Conservation (phyloP, 2,888 invertebrate species). For the Polydrusus pterygomalis region DNA sequence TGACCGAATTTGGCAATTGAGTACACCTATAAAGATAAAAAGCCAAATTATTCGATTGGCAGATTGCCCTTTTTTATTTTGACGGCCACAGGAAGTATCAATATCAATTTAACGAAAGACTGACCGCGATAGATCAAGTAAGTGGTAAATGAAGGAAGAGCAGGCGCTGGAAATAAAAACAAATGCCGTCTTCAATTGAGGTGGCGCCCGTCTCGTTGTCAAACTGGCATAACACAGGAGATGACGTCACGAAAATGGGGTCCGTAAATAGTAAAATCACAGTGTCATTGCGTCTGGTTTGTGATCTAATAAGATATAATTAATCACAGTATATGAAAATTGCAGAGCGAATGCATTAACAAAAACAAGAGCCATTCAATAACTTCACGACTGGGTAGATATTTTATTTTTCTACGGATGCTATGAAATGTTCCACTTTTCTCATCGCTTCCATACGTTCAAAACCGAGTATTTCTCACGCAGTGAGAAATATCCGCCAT, state of each 20-base stretch:
- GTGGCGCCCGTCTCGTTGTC: constrained; percentile 71
- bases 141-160: constrained; percentile 70
- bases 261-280: constrained; percentile 46
- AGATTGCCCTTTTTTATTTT: constrained; percentile 15
- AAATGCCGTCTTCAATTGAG: constrained; percentile 69
- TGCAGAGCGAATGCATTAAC: too few relatives aligned
- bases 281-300: constrained; percentile 27
- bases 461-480: too few relatives aligned
- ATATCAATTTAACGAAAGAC: constrained; percentile 68
- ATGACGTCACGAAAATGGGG: constrained; percentile 47
- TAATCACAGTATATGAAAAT: constrained; percentile 12
- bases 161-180: constrained; percentile 70
- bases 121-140: constrained; percentile 71
- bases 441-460: too few relatives aligned
- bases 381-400: too few relatives aligned
- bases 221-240: constrained; percentile 50
- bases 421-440: too few relatives aligned
- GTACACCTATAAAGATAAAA: background rate
- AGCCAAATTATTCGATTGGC: background rate
- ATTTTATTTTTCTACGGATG: too few relatives aligned
- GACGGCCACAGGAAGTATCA: constrained; percentile 69
- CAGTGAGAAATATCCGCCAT: too few relatives aligned
- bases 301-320: constrained; percentile 16
- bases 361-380: too few relatives aligned
- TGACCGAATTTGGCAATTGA: too few relatives aligned